Percentiles rank a stretch among this genome's conserved stretches.
These are phyloP conservation scores for Psammodynastes pulverulentus DNA, from an alignment of 2,113 vertebrate species.

Conservation along the genomic window DNA sequence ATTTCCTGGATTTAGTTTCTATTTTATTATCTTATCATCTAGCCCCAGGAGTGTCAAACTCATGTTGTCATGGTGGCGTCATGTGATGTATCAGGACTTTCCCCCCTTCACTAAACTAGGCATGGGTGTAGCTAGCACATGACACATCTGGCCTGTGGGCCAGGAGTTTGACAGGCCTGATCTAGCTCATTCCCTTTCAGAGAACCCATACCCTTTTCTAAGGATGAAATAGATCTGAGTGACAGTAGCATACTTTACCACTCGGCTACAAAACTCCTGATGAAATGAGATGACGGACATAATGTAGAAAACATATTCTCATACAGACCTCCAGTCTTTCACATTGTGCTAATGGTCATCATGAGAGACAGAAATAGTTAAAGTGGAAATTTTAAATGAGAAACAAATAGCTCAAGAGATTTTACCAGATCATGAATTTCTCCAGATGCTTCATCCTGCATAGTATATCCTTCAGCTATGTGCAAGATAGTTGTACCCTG, in stretches of 20 bases:
- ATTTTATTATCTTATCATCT: not conserved
- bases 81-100: too few relatives aligned
- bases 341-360: not conserved
- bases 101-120: too few relatives aligned
- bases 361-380: not conserved
- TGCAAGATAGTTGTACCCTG: not conserved
- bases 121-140: too few relatives aligned
- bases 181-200: not conserved
- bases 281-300: not conserved
- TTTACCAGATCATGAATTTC: not conserved
- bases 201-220: not conserved
- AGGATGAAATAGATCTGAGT: not conserved
- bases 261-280: not conserved
- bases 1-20: not conserved
- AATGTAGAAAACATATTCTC: not conserved
- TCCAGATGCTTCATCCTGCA: not conserved
- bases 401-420: not conserved
- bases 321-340: not conserved
- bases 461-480: not conserved
- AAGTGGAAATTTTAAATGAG: not conserved
- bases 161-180: too few relatives aligned
- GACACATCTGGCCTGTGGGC: too few relatives aligned
- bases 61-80: too few relatives aligned
- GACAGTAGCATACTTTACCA: not conserved
- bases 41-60: not conserved